phyloP scores from a whole-genome alignment of 2,888 invertebrate genomes.

The Stictocephala bisonia region DNA sequence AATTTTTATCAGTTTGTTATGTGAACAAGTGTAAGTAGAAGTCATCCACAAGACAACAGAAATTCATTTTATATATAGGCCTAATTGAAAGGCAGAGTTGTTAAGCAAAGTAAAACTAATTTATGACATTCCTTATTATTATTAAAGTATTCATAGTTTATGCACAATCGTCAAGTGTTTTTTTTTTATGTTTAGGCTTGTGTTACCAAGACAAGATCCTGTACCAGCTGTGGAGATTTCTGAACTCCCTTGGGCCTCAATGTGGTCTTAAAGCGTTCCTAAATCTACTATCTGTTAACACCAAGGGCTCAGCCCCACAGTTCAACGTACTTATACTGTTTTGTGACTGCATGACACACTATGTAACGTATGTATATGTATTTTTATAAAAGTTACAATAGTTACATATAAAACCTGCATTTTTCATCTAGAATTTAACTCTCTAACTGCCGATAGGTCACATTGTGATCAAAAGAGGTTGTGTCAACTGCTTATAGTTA shows the following conservation, averaged over 20 bases:
- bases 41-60: no score
- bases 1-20: no score
- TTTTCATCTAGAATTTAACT: no score
- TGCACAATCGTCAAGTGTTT: conserved; percentile 4
- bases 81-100: no score
- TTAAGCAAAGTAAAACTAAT: no score
- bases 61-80: no score
- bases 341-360: conserved; percentile 95
- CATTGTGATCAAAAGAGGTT: no score
- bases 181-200: no score
- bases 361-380: conserved; percentile 84
- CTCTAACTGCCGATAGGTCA: no score
- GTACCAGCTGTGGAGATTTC: conserved; percentile 90
- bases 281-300: conserved; percentile 83
- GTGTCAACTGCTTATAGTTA: no score
- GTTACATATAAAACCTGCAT: not conserved
- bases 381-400: not conserved
- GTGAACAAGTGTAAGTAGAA: no score
- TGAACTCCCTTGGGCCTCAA: conserved; percentile 87
- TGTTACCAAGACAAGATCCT: conserved; percentile 94
- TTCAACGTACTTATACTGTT: conserved; percentile 94
- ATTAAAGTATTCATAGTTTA: conserved; percentile 16
- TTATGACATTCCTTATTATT: not conserved
- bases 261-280: conserved; percentile 91
- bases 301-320: conserved; percentile 86